Conservation (phyloP, 1,140 invertebrate species). For the Aplysia californica region DNA sequence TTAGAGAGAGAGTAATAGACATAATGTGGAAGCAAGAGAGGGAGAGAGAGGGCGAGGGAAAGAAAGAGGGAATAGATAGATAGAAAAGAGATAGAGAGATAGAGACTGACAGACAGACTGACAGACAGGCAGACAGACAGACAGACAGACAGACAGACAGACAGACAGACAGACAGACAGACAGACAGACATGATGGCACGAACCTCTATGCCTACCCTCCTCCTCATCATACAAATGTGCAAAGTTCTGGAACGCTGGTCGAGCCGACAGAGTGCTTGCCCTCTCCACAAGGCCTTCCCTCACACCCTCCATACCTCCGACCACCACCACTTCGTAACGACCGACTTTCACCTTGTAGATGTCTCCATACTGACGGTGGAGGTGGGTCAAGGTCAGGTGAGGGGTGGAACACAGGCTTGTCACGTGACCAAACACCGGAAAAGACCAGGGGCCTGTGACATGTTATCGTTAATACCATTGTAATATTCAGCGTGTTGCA, state of each 20-base stretch:
- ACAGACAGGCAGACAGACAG: too few relatives aligned
- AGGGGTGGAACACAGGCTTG: not conserved
- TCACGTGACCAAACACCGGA: not conserved
- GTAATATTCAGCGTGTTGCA: too few relatives aligned
- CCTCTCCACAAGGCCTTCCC: not conserved
- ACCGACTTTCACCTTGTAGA: not conserved
- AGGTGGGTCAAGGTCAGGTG: not conserved
- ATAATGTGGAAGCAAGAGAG: too few relatives aligned
- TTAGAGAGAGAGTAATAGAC: too few relatives aligned
- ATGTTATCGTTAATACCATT: too few relatives aligned
- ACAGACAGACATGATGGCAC: too few relatives aligned
- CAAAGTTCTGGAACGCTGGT: not conserved
- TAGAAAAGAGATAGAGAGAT: too few relatives aligned
- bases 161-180: constrained; percentile 2
- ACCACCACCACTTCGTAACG: not conserved
- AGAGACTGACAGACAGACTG: too few relatives aligned
- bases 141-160: too few relatives aligned
- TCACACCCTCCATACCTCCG: not conserved
- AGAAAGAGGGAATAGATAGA: too few relatives aligned
- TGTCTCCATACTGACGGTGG: not conserved
- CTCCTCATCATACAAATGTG: not conserved
- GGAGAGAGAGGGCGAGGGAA: too few relatives aligned
- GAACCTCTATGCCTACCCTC: not conserved
- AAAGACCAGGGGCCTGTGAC: not conserved
- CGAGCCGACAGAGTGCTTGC: not conserved